Conservation (phyloP, 2,888 invertebrate genomes). For the Tachina grossa region DNA sequence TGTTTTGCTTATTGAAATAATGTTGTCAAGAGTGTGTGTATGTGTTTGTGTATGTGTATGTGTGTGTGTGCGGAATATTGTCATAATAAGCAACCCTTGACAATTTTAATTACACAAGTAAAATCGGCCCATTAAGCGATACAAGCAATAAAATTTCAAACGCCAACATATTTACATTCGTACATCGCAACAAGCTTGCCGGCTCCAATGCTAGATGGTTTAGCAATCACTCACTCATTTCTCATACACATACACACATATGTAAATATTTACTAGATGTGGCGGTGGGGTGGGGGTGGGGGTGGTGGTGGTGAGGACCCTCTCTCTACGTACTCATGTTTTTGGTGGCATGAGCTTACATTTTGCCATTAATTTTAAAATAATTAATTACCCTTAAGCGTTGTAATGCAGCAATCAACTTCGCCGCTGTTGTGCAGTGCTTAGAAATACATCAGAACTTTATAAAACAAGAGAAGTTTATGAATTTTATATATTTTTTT, state of each 20-base stretch:
- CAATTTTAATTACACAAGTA: conserved; percentile 78
- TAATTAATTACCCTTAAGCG: conserved; percentile 77
- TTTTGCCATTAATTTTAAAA: conserved; percentile 77
- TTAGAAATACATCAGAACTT: neutral
- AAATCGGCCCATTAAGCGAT: conserved; percentile 74
- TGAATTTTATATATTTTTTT: neutral
- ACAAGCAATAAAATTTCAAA: conserved; percentile 65
- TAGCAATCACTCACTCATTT: conserved; percentile 39
- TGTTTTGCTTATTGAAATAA: conserved; percentile 54
- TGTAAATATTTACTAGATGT: too few relatives aligned
- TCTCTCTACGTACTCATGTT: conserved; percentile 33
- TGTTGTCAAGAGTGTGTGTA: conserved; percentile 30
- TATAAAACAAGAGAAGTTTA: neutral
- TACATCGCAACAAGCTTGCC: conserved; percentile 16
- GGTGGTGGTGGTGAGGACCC: conserved; percentile 7
- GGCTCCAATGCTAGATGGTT: neutral
- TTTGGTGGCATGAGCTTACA: conserved; percentile 66
- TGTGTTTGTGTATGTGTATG: conserved; percentile 33
- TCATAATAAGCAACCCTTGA: conserved; percentile 75
- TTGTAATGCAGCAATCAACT: conserved; percentile 79
- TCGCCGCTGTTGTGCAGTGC: conserved; percentile 13
- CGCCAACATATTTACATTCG: neutral
- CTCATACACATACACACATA: neutral
- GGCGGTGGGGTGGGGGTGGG: neutral
- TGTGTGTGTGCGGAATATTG: conserved; percentile 12